These are phyloP conservation scores for Omphaloscelis lunosa DNA, from an alignment of 2,888 invertebrate genomes.

Conservation along the genomic window DNA sequence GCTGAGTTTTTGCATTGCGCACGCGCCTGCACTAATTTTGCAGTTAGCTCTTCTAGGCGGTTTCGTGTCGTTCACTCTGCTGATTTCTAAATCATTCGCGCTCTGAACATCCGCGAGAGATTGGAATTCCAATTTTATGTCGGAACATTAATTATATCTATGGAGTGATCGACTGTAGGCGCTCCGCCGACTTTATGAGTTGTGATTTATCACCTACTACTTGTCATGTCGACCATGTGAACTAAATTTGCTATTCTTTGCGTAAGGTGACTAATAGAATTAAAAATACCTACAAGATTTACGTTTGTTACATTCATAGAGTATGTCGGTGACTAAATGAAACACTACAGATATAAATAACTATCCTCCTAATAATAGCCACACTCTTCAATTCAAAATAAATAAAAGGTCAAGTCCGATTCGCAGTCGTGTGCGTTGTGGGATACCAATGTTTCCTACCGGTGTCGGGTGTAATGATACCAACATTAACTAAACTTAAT, in stretches of 20 bases:
- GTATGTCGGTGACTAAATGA: conserved; percentile 52
- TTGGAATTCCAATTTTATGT: conserved; percentile 81
- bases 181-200: conserved; percentile 49
- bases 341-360: conserved; percentile 57
- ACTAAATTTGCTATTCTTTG: conserved; percentile 27
- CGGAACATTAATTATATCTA: conserved; percentile 74
- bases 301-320: conserved; percentile 36
- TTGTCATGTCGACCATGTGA: conserved; percentile 16
- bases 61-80: conserved; percentile 80
- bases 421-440: background rate
- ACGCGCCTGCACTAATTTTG: conserved; percentile 72
- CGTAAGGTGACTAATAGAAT: conserved; percentile 52
- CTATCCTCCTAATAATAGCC: conserved; percentile 51
- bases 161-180: conserved; percentile 57
- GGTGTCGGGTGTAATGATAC: conserved; percentile 9
- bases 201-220: conserved; percentile 42
- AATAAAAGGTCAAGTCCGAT: conserved; percentile 58
- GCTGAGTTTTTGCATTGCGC: conserved; percentile 73
- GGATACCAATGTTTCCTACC: background rate
- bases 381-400: conserved; percentile 46
- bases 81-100: conserved; percentile 83
- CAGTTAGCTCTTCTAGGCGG: conserved; percentile 73
- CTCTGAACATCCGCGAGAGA: conserved; percentile 82
- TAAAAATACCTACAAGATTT: conserved; percentile 59
- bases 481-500: conserved; percentile 27